Evolutionary conservation across 1,140 invertebrate genomes (phyloP), one percentile per base, ranked within the genome.

Genomic region (Drosophila sechellia): DNA sequence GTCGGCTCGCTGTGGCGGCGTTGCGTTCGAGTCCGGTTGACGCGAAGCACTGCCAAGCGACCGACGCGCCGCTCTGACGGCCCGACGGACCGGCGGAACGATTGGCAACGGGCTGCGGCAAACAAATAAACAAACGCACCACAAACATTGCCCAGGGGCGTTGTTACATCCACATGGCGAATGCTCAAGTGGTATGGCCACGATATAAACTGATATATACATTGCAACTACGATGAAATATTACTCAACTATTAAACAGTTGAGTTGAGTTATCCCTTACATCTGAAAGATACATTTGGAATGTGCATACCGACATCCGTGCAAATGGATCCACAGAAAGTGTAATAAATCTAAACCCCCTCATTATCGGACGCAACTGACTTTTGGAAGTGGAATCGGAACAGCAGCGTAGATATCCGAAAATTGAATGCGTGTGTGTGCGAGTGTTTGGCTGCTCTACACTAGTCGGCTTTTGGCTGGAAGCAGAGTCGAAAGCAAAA

Each of bases 121-220:
- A 87, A 89, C 83, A 86, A 81, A 86, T 81, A 85, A 85, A 86
- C 81, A 85, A 77, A 77, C 55, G 55, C 55, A 59, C 75, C 39
- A 64, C 57, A 78, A 78, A 77, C 75, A 78, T 66, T 11, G 27
- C 10, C 0, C 72, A 76, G 60, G 6, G 60, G 60, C 71, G 72
- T 27, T 5, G 25, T 12, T 8, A 34, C 27, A 49, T 49, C 12
- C 22, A n/a, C 13, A 27, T 2, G 43, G 20, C 2, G 31, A 42
- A 40, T 39, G 5, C 1, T 39, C 31, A 31, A 31, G 31, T 8
- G 31, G 8, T 31, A 10, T 31, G 31, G 31, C 8, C 31, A 10
- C 2, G 31, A 31, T 31, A 31, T 31, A 31, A 31, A 31, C 31
- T 31, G 8, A 10, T 10, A 10, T 10, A 22, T 22, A 20, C 20